Percentiles rank a stretch among this genome's conserved stretches.
Evolutionary conservation across 2,797 vertebrate genomes (phyloP).

Genomic region (Huso huso): DNA sequence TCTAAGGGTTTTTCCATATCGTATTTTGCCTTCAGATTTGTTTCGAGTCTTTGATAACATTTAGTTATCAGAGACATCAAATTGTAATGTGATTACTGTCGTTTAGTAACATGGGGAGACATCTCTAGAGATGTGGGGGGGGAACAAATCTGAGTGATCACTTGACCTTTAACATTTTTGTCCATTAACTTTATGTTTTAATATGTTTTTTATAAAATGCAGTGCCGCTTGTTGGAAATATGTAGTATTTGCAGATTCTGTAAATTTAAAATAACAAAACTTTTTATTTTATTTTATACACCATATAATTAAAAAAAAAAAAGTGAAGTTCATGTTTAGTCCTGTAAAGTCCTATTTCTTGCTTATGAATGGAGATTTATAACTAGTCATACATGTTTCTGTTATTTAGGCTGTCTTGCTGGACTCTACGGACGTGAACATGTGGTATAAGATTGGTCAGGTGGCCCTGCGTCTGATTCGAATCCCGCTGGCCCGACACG

Average conservation of each 20-base stretch:
- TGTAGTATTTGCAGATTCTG: too few relatives aligned
- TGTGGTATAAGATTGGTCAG: slow-evolving; percentile 95
- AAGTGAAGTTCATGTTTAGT: neutral
- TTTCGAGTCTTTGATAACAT: too few relatives aligned
- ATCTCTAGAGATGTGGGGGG: too few relatives aligned
- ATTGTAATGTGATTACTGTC: too few relatives aligned
- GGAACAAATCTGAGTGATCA: neutral
- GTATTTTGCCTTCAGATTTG: too few relatives aligned
- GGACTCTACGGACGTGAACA: slow-evolving; percentile 92
- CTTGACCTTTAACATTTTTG: neutral
- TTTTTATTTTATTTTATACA: slow-evolving; percentile 3
- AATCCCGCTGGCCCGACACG: slow-evolving; percentile 86
- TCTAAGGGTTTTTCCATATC: neutral
- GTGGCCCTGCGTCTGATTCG: slow-evolving; percentile 81
- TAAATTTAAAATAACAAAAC: too few relatives aligned
- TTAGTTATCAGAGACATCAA: too few relatives aligned
- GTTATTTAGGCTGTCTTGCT: slow-evolving; percentile 84
- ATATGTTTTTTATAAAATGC: too few relatives aligned
- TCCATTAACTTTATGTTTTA: too few relatives aligned
- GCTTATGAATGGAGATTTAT: neutral
- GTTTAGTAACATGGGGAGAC: too few relatives aligned
- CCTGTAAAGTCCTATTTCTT: neutral
- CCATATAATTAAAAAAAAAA: neutral
- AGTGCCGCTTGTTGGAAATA: too few relatives aligned
- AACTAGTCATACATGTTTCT: neutral